Evolutionary conservation across 1,140 invertebrate genomes (phyloP).

Genomic region (Aphelenchoides besseyi): DNA sequence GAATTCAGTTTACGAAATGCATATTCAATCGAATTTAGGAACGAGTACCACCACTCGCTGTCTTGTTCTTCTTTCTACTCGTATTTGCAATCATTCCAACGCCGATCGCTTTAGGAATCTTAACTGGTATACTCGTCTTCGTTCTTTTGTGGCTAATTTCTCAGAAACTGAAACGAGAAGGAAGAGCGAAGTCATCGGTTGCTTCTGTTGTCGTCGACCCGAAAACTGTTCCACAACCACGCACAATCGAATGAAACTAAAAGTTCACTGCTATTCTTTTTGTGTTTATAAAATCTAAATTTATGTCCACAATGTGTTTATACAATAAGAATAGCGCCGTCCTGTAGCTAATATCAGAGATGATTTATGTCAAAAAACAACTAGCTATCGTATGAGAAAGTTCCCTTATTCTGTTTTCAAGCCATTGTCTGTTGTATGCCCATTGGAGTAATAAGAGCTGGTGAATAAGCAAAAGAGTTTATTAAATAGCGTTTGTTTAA

Average conservation of each 20-base stretch:
- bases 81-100: neutral
- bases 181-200: neutral
- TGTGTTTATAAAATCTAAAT: neutral
- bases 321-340: neutral
- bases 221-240: neutral
- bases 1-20: neutral
- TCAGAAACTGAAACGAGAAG: neutral
- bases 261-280: neutral
- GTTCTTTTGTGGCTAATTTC: neutral
- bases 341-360: neutral
- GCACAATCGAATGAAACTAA: constrained; percentile 1
- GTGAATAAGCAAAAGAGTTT: no score
- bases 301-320: neutral
- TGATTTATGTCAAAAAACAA: neutral
- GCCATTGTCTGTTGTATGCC: neutral
- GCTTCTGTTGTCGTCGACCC: neutral
- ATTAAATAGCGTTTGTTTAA: no score
- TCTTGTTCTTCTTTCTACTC: neutral
- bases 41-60: neutral
- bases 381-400: neutral
- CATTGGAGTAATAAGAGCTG: no score
- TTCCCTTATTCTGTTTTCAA: neutral
- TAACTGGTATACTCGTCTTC: neutral
- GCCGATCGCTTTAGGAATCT: neutral
- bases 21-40: neutral